Evolutionary conservation across 2,888 invertebrate genomes (phyloP).

Genomic region (Mesorhabditis spiculigera): DNA sequence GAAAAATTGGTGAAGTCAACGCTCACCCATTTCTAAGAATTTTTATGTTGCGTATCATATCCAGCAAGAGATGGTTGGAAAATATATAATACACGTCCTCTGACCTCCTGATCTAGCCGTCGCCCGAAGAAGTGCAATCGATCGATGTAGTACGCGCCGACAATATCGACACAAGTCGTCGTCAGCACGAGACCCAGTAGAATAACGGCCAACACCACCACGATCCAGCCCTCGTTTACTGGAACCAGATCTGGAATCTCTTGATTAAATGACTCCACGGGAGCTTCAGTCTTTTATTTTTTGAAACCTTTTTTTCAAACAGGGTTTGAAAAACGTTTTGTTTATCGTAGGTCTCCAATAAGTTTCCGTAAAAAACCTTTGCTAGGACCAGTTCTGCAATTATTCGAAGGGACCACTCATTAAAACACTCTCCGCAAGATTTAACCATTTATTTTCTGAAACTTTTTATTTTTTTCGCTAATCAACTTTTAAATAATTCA

Average conservation of each 20-base stretch:
- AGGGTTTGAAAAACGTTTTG: no score
- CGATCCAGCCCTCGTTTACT: conserved; percentile 78
- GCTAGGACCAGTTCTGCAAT: no score
- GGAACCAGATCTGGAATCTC: conserved; percentile 58
- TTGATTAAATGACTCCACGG: neutral
- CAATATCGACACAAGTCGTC: conserved; percentile 94
- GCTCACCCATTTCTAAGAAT: no score
- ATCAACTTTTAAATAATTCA: no score
- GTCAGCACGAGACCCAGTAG: conserved; percentile 89
- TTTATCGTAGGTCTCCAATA: no score
- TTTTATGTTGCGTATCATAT: no score
- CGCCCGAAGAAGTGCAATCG: conserved; percentile 57
- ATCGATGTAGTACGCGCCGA: conserved; percentile 68
- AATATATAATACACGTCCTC: neutral
- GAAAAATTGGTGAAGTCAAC: no score
- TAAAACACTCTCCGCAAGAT: no score
- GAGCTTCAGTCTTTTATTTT: conserved; percentile 3
- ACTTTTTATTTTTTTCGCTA: no score
- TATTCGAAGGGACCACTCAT: no score
- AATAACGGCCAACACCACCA: conserved; percentile 84
- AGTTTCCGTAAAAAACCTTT: neutral
- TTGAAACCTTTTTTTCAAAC: no score
- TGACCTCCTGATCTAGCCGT: conserved; percentile 38
- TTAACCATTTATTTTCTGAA: no score
- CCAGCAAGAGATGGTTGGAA: neutral